Evolutionary conservation across 2,888 invertebrate genomes (phyloP).

Genomic region (Drosophila limbata): DNA sequence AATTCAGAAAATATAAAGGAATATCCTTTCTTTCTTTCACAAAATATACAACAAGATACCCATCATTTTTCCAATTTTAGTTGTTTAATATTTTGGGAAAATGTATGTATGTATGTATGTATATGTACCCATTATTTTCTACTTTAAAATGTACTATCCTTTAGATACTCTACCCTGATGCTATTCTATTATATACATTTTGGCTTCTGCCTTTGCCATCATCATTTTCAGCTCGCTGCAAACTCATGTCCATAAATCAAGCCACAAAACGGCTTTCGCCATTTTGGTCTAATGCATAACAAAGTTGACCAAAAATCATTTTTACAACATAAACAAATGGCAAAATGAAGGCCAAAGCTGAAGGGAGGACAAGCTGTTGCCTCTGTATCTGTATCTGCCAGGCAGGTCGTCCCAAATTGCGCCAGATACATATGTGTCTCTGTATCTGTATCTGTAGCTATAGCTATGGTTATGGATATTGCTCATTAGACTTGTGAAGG

Average conservation of each 20-base stretch:
- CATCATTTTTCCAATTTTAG: no score
- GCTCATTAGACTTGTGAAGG: conserved; percentile 43
- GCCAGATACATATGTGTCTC: conserved; percentile 25
- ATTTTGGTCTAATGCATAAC: conserved; percentile 28
- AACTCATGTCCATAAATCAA: conserved; percentile 30
- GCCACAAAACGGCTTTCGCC: conserved; percentile 19
- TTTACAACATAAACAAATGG: conserved; percentile 43
- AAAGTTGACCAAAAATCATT: conserved; percentile 25
- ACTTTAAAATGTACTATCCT: background rate
- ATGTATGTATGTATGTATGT: no score
- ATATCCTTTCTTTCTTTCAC: background rate
- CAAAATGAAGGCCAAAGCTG: conserved; percentile 20
- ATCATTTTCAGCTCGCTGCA: conserved; percentile 14
- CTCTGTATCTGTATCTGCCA: conserved; percentile 5
- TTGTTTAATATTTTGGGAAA: no score
- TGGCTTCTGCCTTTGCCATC: conserved; percentile 1
- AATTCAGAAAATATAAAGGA: background rate
- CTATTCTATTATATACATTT: background rate
- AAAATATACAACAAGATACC: no score
- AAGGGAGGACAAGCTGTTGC: conserved; percentile 39
- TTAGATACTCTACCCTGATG: background rate
- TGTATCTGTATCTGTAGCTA: conserved; percentile 15
- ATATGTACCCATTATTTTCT: no score
- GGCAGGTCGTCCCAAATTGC: conserved; percentile 30
- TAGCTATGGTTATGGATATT: conserved; percentile 43